Evolutionary conservation across 1,140 invertebrate species (phyloP).

Genomic region (Eumaeus atala): DNA sequence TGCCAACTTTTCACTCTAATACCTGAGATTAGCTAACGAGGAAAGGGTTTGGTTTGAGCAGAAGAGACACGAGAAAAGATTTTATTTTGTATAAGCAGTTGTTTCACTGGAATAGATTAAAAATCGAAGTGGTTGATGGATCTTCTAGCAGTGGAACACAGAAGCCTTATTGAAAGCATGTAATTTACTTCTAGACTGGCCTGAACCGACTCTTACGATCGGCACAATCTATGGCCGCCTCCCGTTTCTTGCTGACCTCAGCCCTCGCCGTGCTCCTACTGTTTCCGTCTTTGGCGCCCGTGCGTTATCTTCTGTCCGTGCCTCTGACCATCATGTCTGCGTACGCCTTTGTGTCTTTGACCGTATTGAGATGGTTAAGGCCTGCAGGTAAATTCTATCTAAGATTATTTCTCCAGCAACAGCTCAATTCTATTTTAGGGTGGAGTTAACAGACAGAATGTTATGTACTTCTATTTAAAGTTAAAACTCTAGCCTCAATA

Average conservation of each 20-base stretch:
- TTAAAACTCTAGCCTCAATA: too few species aligned
- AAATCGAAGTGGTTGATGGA: too few species aligned
- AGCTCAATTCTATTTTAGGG: too few species aligned
- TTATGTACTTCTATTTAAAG: too few species aligned
- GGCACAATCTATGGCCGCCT: conserved; percentile 38
- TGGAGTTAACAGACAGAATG: too few species aligned
- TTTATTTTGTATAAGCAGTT: too few species aligned
- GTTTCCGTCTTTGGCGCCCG: conserved; percentile 17
- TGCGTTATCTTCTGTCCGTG: conserved; percentile 38
- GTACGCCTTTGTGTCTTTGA: conserved; percentile 27
- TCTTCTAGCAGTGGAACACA: neutral
- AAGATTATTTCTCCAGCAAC: neutral
- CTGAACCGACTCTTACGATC: conserved; percentile 40
- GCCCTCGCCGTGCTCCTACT: conserved; percentile 20
- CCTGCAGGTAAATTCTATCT: conserved; percentile 35
- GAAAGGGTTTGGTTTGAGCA: too few species aligned
- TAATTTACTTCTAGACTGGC: neutral
- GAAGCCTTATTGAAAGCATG: neutral
- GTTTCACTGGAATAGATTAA: too few species aligned
- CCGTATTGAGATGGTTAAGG: conserved; percentile 29
- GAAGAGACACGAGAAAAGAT: too few species aligned
- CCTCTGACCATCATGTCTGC: conserved; percentile 32
- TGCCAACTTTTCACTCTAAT: too few species aligned
- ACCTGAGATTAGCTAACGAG: too few species aligned
- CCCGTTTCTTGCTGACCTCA: conserved; percentile 25